Base-by-base conservation (phyloP, 1,140 invertebrate species). In the Asbolus verrucosus region DNA sequence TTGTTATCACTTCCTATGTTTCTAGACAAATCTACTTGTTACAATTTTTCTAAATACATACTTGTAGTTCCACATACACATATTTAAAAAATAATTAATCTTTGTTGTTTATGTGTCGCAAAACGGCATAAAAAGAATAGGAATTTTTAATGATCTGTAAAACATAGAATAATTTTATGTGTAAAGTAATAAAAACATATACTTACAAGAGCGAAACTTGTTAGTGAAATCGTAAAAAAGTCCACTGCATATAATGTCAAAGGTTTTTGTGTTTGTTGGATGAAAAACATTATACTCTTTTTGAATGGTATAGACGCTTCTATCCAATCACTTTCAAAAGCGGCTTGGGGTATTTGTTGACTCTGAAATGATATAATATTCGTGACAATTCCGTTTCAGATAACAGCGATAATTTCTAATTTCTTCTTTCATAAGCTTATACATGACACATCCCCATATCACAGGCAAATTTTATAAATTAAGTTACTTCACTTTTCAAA, bases 251-350 rank as follows among this genome's bases (percentile, higher is more conserved):
- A 61, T 14, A 68, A 41, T 31, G 15, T 41, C 19, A 68, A 61
- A 0, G 27, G 27, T 14, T 68, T 41, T 60, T 38, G 16, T 11
- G 66, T 15, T 19, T 33, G 36, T 1, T 15, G 8, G 13, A 68
- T 39, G 19, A 68, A 61, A 18, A 68, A 61, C 0, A 18, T 13
- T 24, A 68, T 16, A 19, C 61, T 61, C 43, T 68, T 68, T 60
- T 61, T 33, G 18, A 61, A 68, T 61, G 6, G 16, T 4, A 68
- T 43, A 9, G 66, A 60, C 8, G 31, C 38, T 16, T 39, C 66
- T 6, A 68, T 15, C 66, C 66, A 68, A 27, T 61, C 14, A 21
- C 66, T 41, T 11, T 68, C 50, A 27, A 68, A 68, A 4, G 54
- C 66, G 8, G 54, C 33, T 4, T 60, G 46, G 27, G 54, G 66